phyloP scores from a whole-genome alignment of 2,797 vertebrate species.

The Lacerta agilis region DNA sequence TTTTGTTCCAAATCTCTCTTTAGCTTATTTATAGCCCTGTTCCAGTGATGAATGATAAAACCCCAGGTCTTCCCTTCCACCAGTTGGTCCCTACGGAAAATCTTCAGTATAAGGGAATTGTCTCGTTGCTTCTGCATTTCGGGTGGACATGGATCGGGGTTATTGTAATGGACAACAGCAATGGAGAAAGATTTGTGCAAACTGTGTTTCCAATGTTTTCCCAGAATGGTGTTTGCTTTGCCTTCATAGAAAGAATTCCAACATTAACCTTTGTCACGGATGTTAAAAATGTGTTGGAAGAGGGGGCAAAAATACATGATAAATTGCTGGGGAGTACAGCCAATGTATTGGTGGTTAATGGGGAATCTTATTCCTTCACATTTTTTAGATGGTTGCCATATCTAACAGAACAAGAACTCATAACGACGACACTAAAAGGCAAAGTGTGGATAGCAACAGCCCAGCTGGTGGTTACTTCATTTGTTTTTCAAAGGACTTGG shows the following conservation, averaged over 20 bases:
- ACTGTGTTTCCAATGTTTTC: background rate
- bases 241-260: background rate
- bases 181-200: background rate
- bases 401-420: background rate
- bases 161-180: background rate
- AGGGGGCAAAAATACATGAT: background rate
- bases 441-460: constrained; percentile 8
- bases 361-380: background rate
- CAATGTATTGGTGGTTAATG: background rate
- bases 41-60: background rate
- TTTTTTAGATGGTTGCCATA: background rate
- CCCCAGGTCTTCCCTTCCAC: background rate
- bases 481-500: background rate
- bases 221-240: background rate
- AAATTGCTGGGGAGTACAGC: background rate
- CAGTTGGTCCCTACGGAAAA: background rate
- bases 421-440: background rate
- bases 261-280: too few species aligned
- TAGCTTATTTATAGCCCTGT: background rate
- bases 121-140: constrained; percentile 6
- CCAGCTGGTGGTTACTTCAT: background rate
- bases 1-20: background rate
- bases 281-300: background rate
- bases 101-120: background rate
- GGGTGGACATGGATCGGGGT: background rate